These are phyloP conservation scores for Siniperca scherzeri DNA, from an alignment of 2,797 vertebrate genomes.

Conservation along the genomic window DNA sequence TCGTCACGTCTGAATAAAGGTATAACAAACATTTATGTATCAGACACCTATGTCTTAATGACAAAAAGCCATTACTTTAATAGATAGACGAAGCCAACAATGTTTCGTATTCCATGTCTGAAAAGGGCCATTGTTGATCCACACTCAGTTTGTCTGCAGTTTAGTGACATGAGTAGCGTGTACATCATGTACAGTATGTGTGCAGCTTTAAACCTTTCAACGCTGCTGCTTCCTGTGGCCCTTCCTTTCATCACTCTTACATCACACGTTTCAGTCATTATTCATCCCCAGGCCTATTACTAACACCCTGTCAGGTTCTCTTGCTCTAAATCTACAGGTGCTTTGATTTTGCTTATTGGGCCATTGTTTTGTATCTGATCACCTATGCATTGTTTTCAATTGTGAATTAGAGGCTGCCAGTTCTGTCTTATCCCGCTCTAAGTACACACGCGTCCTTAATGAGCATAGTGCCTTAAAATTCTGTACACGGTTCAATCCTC, in stretches of 20 bases:
- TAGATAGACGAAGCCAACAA: background rate
- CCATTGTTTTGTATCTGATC: too few relatives aligned
- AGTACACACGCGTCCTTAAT: too few relatives aligned
- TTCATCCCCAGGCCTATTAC: constrained; percentile 24
- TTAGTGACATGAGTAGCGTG: background rate
- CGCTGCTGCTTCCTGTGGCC: background rate
- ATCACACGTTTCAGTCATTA: constrained; percentile 36
- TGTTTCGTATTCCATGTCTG: background rate
- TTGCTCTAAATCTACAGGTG: constrained; percentile 34
- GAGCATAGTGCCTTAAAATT: too few relatives aligned
- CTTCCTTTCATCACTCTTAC: constrained; percentile 45
- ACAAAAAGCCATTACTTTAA: background rate
- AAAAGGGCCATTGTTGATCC: background rate
- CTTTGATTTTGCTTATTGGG: constrained; percentile 45
- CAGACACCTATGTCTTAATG: background rate
- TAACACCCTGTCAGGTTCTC: constrained; percentile 14
- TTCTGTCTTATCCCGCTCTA: too few relatives aligned
- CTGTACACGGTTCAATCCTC: too few relatives aligned
- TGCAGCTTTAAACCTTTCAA: constrained; percentile 11
- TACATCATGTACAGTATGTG: background rate
- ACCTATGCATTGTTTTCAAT: too few relatives aligned
- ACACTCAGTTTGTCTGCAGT: background rate
- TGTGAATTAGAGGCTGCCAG: too few relatives aligned
- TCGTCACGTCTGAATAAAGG: background rate
- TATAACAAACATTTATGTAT: background rate